Conservation (phyloP, 2,113 vertebrate species). For the Leptosomus discolor region DNA sequence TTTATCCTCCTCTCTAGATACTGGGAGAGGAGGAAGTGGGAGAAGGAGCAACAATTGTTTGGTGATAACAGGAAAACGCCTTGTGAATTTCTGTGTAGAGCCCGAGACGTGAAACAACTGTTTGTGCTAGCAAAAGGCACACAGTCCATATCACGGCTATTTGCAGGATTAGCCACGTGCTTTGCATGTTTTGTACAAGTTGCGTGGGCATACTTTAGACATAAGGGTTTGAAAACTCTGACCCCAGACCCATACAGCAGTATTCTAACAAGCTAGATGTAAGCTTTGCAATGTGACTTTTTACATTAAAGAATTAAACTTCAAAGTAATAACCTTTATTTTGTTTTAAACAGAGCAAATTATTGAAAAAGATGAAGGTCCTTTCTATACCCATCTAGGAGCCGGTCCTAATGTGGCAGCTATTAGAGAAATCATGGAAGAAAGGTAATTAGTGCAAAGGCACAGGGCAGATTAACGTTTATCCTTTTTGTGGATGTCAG, state of each 20-base stretch:
- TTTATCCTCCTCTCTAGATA: conserved; percentile 17
- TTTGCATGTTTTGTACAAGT: not conserved
- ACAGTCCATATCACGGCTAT: not conserved
- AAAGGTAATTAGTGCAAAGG: conserved; percentile 86
- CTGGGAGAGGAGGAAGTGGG: conserved; percentile 18
- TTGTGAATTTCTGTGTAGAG: not conserved
- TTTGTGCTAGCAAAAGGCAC: not conserved
- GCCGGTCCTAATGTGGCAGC: conserved; percentile 90
- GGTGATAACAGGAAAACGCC: conserved; percentile 12
- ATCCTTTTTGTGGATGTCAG: conserved; percentile 73
- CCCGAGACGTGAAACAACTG: not conserved
- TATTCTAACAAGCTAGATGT: not conserved
- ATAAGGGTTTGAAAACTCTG: not conserved
- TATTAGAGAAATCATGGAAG: conserved; percentile 94
- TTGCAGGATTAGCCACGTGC: not conserved
- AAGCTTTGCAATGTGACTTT: conserved; percentile 68
- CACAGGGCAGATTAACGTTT: conserved; percentile 72
- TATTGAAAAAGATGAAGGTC: conserved; percentile 98
- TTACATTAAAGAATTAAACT: conserved; percentile 63
- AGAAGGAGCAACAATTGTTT: conserved; percentile 23
- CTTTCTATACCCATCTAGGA: conserved; percentile 98
- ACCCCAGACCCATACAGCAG: not conserved
- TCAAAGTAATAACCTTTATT: conserved; percentile 74
- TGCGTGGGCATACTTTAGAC: not conserved
- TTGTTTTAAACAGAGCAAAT: conserved; percentile 92